phyloP scores from a whole-genome alignment of 2,888 invertebrate genomes.

The Noctua fimbriata region DNA sequence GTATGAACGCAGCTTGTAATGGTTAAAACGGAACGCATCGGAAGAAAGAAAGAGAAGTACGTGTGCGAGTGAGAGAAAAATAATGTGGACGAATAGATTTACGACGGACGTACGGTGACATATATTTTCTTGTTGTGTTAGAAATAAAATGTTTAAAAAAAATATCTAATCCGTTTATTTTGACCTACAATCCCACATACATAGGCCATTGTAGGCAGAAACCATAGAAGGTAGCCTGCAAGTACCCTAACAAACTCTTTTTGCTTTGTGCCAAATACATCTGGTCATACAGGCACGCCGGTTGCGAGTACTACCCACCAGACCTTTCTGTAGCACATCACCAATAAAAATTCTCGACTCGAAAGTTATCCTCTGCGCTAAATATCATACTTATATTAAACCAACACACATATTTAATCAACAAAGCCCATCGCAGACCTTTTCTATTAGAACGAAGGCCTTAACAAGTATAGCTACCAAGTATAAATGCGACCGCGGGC shows the following conservation, averaged over 20 bases:
- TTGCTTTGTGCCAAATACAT: neutral
- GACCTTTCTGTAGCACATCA: neutral
- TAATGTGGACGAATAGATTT: too few relatives aligned
- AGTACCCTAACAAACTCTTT: neutral
- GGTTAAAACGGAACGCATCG: too few relatives aligned
- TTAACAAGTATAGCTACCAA: constrained; percentile 50
- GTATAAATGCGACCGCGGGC: constrained; percentile 49
- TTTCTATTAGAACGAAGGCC: constrained; percentile 4
- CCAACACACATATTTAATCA: neutral
- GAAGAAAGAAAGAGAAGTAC: too few relatives aligned
- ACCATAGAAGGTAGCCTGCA: neutral
- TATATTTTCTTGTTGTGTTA: too few relatives aligned
- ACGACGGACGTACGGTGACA: too few relatives aligned
- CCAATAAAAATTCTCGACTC: neutral
- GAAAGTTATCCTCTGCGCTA: neutral
- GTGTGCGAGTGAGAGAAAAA: too few relatives aligned
- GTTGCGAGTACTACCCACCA: neutral
- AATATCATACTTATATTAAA: constrained; percentile 1
- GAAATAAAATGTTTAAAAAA: too few relatives aligned
- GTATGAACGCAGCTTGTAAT: too few relatives aligned
- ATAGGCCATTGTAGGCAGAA: neutral
- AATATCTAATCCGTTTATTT: too few relatives aligned
- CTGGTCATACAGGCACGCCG: neutral
- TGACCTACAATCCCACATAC: too few relatives aligned
- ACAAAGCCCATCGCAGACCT: constrained; percentile 32